These are phyloP conservation scores for Drosophila albomicans DNA, from an alignment of 1,140 invertebrate species.

Conservation along the genomic window DNA sequence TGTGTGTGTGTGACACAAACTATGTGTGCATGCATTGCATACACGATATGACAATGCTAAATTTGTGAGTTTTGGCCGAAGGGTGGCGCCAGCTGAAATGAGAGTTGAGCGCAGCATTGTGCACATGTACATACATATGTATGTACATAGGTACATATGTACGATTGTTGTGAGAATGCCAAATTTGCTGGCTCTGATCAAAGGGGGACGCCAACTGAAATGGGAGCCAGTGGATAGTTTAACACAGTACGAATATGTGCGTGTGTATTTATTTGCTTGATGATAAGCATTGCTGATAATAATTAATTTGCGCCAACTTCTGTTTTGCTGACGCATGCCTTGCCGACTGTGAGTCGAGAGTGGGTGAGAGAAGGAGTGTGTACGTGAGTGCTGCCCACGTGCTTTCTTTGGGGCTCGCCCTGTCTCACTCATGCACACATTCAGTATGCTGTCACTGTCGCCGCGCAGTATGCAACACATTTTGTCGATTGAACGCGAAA, in stretches of 20 bases:
- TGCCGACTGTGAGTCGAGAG: neutral
- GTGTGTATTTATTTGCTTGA: constrained; percentile 8
- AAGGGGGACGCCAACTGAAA: neutral
- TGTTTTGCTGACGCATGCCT: constrained; percentile 33
- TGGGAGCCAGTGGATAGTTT: neutral
- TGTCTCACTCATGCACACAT: neutral
- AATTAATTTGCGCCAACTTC: constrained; percentile 15
- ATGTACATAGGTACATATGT: neutral
- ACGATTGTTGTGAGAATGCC: neutral
- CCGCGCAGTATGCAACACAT: constrained; percentile 42
- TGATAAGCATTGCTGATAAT: constrained; percentile 43
- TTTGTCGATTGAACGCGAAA: neutral
- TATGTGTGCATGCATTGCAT: neutral
- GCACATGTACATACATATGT: constrained; percentile 10
- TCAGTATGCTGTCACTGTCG: constrained; percentile 6
- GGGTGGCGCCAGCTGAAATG: neutral
- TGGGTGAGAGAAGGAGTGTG: neutral
- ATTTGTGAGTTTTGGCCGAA: neutral
- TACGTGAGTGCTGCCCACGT: constrained; percentile 19
- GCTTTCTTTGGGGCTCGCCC: constrained; percentile 5
- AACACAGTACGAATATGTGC: neutral
- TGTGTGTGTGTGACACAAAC: neutral
- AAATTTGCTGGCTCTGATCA: neutral
- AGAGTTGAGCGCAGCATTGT: constrained; percentile 26
- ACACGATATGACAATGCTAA: neutral